Evolutionary conservation across 2,797 vertebrate species (phyloP).

Genomic region (Sebastes reedi): DNA sequence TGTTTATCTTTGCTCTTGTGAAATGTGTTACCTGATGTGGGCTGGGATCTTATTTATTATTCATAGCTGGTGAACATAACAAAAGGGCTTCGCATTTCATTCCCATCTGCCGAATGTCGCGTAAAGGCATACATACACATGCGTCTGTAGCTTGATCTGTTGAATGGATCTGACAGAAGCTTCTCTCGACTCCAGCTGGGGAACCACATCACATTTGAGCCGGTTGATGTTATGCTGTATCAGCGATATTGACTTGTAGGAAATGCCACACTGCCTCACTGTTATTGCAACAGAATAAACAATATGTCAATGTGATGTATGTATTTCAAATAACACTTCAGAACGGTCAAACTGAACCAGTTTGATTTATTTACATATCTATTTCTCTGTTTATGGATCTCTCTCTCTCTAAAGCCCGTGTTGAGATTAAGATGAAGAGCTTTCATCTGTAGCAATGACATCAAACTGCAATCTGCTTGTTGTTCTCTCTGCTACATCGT

Average conservation of each 20-base stretch:
- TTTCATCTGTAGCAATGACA: slow-evolving; percentile 58
- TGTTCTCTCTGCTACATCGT: slow-evolving; percentile 56
- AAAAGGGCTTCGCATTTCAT: slow-evolving; percentile 61
- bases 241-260: slow-evolving; percentile 45
- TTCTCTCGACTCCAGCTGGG: neutral
- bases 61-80: slow-evolving; percentile 27
- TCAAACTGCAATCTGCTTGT: slow-evolving; percentile 37
- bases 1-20: slow-evolving; percentile 21
- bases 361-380: slow-evolving; percentile 39
- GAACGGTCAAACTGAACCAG: slow-evolving; percentile 24
- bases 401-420: slow-evolving; percentile 19
- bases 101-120: slow-evolving; percentile 27
- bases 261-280: slow-evolving; percentile 71
- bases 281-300: slow-evolving; percentile 60
- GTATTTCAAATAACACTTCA: slow-evolving; percentile 32
- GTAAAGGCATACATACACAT: neutral
- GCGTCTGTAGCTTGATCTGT: slow-evolving; percentile 15
- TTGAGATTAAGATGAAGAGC: slow-evolving; percentile 61
- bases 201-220: slow-evolving; percentile 18
- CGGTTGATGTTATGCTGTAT: slow-evolving; percentile 47
- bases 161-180: slow-evolving; percentile 11
- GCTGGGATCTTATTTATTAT: slow-evolving; percentile 11
- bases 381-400: slow-evolving; percentile 21
- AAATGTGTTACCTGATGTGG: slow-evolving; percentile 12
- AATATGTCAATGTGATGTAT: slow-evolving; percentile 43